phyloP scores from a whole-genome alignment of 2,113 vertebrate genomes.

The Mohoua ochrocephala region DNA sequence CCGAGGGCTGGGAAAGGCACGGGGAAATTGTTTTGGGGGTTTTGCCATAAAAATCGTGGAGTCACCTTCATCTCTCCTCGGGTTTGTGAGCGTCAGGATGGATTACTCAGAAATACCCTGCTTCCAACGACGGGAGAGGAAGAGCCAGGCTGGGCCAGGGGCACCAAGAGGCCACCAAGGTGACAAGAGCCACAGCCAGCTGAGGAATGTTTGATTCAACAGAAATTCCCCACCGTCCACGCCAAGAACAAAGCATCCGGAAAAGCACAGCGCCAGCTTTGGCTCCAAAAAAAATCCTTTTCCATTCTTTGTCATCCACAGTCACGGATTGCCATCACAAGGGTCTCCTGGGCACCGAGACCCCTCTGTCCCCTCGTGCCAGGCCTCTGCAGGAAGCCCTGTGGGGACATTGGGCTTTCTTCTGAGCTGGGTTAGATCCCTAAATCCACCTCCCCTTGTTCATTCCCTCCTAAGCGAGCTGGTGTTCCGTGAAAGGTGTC shows the following conservation, averaged over 20 bases:
- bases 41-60: not conserved
- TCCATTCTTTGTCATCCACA: not conserved
- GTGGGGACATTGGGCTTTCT: not conserved
- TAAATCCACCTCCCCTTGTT: not conserved
- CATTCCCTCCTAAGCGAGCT: not conserved
- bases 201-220: not conserved
- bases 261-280: not conserved
- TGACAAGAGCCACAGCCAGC: not conserved
- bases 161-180: not conserved
- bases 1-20: not conserved
- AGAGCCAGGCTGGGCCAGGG: not conserved
- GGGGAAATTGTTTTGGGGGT: not conserved
- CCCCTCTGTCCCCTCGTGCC: not conserved
- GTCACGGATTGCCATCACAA: fast-evolving
- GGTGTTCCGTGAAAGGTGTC: not conserved
- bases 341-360: not conserved
- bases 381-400: not conserved
- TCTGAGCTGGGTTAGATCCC: not conserved
- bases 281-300: not conserved
- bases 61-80: not conserved
- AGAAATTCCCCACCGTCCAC: not conserved
- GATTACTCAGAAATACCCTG: not conserved
- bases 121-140: not conserved
- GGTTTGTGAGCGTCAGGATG: not conserved
- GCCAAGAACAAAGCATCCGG: not conserved